These are phyloP conservation scores for Halisarca cf. caerulea DNA, from an alignment of 37 sponge, comb jelly and placozoan genomes.

Conservation along the genomic window DNA sequence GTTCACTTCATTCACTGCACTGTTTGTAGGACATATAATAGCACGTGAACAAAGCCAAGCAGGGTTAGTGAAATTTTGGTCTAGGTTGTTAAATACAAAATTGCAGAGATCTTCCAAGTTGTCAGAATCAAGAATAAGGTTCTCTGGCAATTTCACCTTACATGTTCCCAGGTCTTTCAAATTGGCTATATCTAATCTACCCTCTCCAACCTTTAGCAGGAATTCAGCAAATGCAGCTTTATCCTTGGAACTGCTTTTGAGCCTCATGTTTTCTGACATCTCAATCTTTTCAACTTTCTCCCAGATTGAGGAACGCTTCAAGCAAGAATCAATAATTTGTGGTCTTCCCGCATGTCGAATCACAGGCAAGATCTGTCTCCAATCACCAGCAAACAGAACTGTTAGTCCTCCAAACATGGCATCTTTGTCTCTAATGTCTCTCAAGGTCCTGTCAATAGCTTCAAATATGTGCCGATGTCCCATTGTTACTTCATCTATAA, in stretches of 20 bases:
- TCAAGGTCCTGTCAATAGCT: constrained; percentile 10
- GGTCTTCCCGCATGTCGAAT: constrained; percentile 18
- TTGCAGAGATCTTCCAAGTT: too few species aligned
- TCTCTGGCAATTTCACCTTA: too few species aligned
- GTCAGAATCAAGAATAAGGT: too few species aligned
- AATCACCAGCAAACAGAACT: constrained; percentile 39
- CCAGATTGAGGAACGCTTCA: neutral
- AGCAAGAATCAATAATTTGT: neutral
- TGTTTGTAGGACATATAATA: too few species aligned
- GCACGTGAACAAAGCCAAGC: too few species aligned
- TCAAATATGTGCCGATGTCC: neutral
- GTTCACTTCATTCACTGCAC: too few species aligned
- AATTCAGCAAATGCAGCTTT: neutral
- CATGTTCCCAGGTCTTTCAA: neutral
- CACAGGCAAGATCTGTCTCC: constrained; percentile 38
- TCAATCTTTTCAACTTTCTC: neutral
- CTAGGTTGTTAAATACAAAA: too few species aligned
- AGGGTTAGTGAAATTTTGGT: too few species aligned
- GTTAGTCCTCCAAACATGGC: constrained; percentile 8
- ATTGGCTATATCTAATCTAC: neutral
- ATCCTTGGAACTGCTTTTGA: neutral
- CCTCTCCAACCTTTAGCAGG: neutral
- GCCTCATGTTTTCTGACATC: neutral
- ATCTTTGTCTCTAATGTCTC: neutral
- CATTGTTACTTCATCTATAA: constrained; percentile 11